phyloP scores from a whole-genome alignment of 2,888 invertebrate genomes.

The Andrena trimmerana region DNA sequence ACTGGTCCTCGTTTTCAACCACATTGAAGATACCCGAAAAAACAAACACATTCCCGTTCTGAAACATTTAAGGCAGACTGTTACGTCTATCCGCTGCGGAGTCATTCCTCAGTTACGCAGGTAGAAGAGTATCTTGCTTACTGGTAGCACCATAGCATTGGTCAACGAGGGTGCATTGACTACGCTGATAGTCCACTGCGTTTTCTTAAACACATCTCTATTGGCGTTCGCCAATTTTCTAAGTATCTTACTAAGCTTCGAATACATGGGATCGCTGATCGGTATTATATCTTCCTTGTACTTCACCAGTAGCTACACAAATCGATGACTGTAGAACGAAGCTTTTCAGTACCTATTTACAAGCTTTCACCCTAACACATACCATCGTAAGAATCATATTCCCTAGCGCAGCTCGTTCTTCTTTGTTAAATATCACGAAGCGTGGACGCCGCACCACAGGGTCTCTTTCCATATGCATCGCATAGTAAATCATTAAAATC shows the following conservation, averaged over 20 bases:
- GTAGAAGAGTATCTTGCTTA: constrained; percentile 51
- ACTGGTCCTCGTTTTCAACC: constrained; percentile 86
- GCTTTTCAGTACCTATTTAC: neutral
- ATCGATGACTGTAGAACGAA: neutral
- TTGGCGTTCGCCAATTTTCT: constrained; percentile 85
- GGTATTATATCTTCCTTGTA: constrained; percentile 78
- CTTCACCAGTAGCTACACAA: constrained; percentile 78
- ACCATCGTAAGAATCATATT: constrained; percentile 76
- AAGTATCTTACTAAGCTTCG: constrained; percentile 82
- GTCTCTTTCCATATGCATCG: constrained; percentile 85
- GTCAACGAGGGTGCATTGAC: constrained; percentile 81
- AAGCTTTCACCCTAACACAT: neutral
- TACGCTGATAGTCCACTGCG: constrained; percentile 86
- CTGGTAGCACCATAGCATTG: constrained; percentile 87
- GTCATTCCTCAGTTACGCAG: neutral
- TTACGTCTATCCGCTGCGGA: neutral
- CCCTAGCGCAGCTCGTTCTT: constrained; percentile 84
- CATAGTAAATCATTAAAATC: constrained; percentile 75
- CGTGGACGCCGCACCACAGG: constrained; percentile 86
- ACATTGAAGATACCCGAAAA: constrained; percentile 86
- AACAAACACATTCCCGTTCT: constrained; percentile 88
- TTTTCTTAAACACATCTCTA: constrained; percentile 84
- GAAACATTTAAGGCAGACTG: constrained; percentile 65
- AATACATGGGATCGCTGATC: constrained; percentile 81
- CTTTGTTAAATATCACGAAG: constrained; percentile 86